Base-by-base conservation (phyloP, 2,888 invertebrate species). In the Bombylius discolor region DNA sequence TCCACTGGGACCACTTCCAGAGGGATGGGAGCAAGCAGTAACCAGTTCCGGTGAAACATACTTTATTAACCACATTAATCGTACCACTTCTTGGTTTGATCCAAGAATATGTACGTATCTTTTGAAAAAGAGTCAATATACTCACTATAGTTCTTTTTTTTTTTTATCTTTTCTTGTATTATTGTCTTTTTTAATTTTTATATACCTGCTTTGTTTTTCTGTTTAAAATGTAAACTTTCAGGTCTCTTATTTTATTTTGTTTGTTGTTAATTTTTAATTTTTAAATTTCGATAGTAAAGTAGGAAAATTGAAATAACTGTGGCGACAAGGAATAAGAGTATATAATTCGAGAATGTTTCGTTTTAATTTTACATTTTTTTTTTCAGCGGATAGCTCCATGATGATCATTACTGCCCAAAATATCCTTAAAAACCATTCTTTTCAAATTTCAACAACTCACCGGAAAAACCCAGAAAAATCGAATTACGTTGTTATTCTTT, bases 61-160 rank as follows among this genome's bases (percentile, higher is more conserved):
- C 64, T 74, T 72, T 66, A 81, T 94, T 77, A 93, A 94, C 78
- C 94, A 94, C 77, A 85, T 87, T 74, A 87, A 89, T 64, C 85
- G 92, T 76, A 93, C 92, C 69, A 96, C 96, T 63, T 94, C 94
- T 69, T 97, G 96, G 96, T 94, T 93, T 79, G 95, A 97, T 79
- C 96, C 96, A 68, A 83, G 95, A 83, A 88, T 96, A 82, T 93
- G 93, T 92, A 84, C 89, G 91, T 87, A 69, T 62, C 56, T 32
- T 33, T 42, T 53, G 12, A 31, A 53, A 44, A 44, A 42, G 8
- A 11, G 12, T 42, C 39, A 42, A 42, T 11, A 42, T 42, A 11
- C 39, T 42, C 39, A 4, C 4, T 23, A 45, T 13, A n/a, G 48
- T 58, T 34, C 12, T 45, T 54, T 44, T 57, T 63, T 58, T 49